Conservation (phyloP, 2,797 vertebrate genomes). For the Diglossa cyanea region DNA sequence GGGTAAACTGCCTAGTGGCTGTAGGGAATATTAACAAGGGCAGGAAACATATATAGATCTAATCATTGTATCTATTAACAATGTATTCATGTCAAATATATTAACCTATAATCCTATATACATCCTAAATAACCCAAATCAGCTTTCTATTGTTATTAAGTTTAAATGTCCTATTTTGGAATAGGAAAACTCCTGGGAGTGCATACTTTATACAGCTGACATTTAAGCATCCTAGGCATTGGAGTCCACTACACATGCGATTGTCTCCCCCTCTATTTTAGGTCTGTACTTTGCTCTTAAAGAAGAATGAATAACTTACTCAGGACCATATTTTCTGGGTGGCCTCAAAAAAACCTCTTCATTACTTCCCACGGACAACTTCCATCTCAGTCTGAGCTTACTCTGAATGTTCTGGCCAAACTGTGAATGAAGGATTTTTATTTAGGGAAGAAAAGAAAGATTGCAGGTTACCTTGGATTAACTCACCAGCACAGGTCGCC, state of each 20-base stretch:
- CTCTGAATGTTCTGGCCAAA: not conserved
- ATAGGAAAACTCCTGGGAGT: not conserved
- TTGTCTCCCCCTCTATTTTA: not conserved
- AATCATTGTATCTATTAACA: not conserved
- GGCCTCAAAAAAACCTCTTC: not conserved
- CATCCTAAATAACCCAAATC: not conserved
- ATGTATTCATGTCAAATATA: not conserved
- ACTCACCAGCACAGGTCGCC: too few relatives aligned
- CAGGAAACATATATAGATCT: not conserved
- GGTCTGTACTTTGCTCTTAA: not conserved
- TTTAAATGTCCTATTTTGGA: not conserved
- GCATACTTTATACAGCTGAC: not conserved
- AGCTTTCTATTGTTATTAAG: not conserved
- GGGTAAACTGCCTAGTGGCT: not conserved
- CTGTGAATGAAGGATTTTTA: not conserved
- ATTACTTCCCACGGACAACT: not conserved
- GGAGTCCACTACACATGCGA: not conserved
- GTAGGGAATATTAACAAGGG: not conserved
- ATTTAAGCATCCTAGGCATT: not conserved
- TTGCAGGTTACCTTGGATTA: too few relatives aligned
- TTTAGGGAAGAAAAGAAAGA: not conserved
- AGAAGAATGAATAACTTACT: not conserved
- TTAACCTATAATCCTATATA: not conserved
- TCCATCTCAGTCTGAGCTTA: not conserved
- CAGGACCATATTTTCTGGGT: not conserved